Evolutionary conservation across 2,888 invertebrate species (phyloP).

Genomic region (Scaptomyza parva): DNA sequence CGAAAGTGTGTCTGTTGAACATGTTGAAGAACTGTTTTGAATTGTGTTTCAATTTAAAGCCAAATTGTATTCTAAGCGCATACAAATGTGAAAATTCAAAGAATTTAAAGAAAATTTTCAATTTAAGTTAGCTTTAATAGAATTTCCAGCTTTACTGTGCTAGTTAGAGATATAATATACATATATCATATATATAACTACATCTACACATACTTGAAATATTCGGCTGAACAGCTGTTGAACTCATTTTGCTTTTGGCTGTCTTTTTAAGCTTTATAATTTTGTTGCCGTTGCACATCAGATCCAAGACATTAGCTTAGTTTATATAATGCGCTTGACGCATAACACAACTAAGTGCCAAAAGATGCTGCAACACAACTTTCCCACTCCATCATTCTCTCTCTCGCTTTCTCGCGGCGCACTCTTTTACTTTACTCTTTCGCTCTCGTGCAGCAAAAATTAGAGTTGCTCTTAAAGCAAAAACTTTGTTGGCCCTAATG

Average conservation of each 20-base stretch:
- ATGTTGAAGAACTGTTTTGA: constrained; percentile 1
- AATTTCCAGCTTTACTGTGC: not conserved
- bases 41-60: constrained; percentile 10
- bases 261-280: constrained; percentile 17
- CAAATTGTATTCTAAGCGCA: constrained; percentile 1
- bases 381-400: not conserved
- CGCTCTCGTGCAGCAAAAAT: constrained; percentile 46
- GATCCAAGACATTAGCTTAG: constrained; percentile 37
- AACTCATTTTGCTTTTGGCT: constrained; percentile 7
- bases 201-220: not conserved
- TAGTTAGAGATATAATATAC: not conserved
- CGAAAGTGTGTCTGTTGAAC: constrained; percentile 1
- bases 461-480: constrained; percentile 65
- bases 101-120: not conserved
- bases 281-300: constrained; percentile 38
- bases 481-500: constrained; percentile 73
- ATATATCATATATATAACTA: no score
- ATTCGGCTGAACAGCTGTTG: constrained; percentile 23
- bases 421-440: constrained; percentile 20
- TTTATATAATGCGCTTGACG: constrained; percentile 38
- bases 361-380: constrained; percentile 51
- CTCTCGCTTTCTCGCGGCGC: not conserved
- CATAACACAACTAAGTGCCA: constrained; percentile 44
- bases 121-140: not conserved
- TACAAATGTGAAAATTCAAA: not conserved